These are phyloP conservation scores for Propithecus perrieri DNA, from an alignment of 2,797 vertebrate genomes.

Conservation along the genomic window DNA sequence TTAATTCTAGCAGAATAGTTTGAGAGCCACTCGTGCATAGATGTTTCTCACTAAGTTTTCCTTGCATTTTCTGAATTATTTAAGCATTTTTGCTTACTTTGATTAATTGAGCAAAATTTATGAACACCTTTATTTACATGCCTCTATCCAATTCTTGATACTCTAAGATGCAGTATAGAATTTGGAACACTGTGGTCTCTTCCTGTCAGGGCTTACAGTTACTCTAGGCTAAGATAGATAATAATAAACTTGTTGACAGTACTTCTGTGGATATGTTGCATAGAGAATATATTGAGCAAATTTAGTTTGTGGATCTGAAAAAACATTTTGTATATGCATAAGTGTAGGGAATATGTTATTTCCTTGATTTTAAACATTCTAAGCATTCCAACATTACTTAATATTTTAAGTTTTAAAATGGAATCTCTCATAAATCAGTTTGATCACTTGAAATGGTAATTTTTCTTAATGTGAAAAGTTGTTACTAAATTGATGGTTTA, in stretches of 20 bases:
- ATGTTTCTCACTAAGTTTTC: neutral
- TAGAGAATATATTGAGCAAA: neutral
- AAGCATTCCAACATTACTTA: neutral
- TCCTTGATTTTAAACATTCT: neutral
- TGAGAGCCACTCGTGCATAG: neutral
- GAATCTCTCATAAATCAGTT: neutral
- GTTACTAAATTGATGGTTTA: neutral
- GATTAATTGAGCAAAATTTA: neutral
- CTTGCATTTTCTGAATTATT: neutral
- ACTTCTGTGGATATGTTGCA: neutral
- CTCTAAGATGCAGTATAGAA: neutral
- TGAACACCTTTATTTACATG: neutral
- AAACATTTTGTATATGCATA: neutral
- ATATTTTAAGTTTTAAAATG: neutral
- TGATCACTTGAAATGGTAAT: neutral
- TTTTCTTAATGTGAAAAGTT: slow-evolving; percentile 20
- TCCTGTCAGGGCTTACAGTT: neutral
- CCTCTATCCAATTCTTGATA: neutral
- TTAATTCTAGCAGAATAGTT: slow-evolving; percentile 11
- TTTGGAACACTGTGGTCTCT: neutral
- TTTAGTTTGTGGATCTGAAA: slow-evolving; percentile 11
- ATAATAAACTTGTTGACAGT: neutral
- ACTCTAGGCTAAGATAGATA: neutral
- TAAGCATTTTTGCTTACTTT: neutral
- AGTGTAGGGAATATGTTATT: neutral